These are phyloP conservation scores for Andrena marginata DNA, from an alignment of 2,888 invertebrate genomes.

Conservation along the genomic window DNA sequence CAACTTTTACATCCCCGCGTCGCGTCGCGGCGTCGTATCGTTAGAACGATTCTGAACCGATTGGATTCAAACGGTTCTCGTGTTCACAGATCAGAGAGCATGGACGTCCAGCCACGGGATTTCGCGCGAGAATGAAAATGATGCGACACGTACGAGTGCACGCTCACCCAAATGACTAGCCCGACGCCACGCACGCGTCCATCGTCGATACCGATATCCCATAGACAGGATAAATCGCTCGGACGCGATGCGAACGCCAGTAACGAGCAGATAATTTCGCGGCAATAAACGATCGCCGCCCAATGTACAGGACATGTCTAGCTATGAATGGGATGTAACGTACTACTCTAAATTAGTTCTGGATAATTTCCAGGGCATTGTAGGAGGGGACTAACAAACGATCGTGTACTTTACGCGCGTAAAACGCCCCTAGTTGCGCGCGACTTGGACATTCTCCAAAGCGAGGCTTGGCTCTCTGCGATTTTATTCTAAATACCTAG, in stretches of 20 bases:
- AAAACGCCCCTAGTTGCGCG: constrained; percentile 19
- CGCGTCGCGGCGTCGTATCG: background rate
- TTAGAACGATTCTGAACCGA: background rate
- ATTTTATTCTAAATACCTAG: constrained; percentile 33
- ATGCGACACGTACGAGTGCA: constrained; percentile 15
- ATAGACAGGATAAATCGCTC: constrained; percentile 17
- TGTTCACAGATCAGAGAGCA: background rate
- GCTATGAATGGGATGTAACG: constrained; percentile 12
- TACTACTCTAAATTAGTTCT: constrained; percentile 54
- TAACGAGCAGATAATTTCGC: constrained; percentile 45
- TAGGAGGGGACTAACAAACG: constrained; percentile 28
- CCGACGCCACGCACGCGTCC: background rate
- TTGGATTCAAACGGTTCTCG: background rate
- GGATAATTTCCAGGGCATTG: constrained; percentile 57
- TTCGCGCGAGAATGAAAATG: constrained; percentile 15
- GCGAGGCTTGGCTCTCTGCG: background rate
- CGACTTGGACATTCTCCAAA: constrained; percentile 57
- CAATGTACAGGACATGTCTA: constrained; percentile 7
- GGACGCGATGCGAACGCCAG: constrained; percentile 18
- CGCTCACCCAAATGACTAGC: constrained; percentile 14
- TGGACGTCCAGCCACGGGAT: background rate
- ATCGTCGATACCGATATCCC: constrained; percentile 33
- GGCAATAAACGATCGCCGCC: constrained; percentile 40
- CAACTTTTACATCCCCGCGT: background rate
- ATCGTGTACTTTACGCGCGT: constrained; percentile 37